Base-by-base conservation (phyloP, 2,113 vertebrate species). In the Morone chrysops region DNA sequence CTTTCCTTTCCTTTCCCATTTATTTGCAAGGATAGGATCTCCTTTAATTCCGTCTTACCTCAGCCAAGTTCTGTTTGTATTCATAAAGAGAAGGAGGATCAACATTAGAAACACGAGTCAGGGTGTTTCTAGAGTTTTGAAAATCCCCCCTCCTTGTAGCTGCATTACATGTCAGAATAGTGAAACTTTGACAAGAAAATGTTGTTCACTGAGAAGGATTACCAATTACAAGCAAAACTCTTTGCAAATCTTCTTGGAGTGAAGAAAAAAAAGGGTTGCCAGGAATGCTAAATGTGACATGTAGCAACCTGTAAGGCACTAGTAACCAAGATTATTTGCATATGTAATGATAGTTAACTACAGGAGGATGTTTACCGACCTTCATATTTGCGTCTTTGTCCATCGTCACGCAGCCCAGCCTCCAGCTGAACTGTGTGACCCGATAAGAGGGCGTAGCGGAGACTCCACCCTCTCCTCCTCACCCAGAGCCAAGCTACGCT, bases 401-500 rank as follows among this genome's bases (percentile, higher is more conserved):
- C 38, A 20, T 38, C 16, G 14, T 50, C 61, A 22, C 69, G 8
- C 40, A 70, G 50, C 73, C 51, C 66, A 9, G 75, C 86, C 83
- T 84, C 56, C 56, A 71, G 70, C 81, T 83, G 84, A 88, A 83
- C 91, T 81, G 82, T 25, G 70, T 72, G 90, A 86, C 87, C 86
- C 41, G 79, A 70, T 86, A 83, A 87, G 71, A 88, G 84, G 91
- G 88, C 83, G 85, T 87, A 85, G 85, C 68, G 10, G 47, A 73
- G 79, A 22, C 90, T 76, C 88, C 88, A 77, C 89, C 92, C 91
- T 86, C 86, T 80, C 65, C 68, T 85, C 81, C 70, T 83, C 84
- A 69, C 83, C 81, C 85, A 70, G 65, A 83, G 86, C 76, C 78
- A 69, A 90, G 73, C 82, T 69, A 31, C 2, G 50, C 79, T 87